phyloP scores from a whole-genome alignment of 2,113 vertebrate species.

The Notothenia coriiceps region DNA sequence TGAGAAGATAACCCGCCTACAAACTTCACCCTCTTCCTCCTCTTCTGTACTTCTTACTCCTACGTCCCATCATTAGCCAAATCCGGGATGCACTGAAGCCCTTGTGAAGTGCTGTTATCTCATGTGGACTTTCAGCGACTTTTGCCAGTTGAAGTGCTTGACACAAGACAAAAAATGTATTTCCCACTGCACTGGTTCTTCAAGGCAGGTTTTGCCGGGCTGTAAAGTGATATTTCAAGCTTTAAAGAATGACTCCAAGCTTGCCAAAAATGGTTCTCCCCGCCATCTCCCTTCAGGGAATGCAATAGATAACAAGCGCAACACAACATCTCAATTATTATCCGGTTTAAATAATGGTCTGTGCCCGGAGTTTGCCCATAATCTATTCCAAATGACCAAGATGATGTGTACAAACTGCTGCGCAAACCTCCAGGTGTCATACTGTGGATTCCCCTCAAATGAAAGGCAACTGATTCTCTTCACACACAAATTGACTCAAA shows the following conservation, averaged over 20 bases:
- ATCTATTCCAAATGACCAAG: conserved; percentile 55
- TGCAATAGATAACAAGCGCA: conserved; percentile 51
- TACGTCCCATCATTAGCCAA: conserved; percentile 32
- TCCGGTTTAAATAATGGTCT: conserved; percentile 54
- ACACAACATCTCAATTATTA: conserved; percentile 65
- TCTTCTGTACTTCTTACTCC: conserved; percentile 17
- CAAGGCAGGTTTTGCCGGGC: neutral
- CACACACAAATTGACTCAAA: conserved; percentile 22
- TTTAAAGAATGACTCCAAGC: conserved; percentile 24
- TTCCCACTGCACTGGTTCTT: conserved; percentile 12
- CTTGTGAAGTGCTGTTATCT: conserved; percentile 16
- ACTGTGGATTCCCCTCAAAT: conserved; percentile 39
- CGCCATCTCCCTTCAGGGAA: conserved; percentile 37
- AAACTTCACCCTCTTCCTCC: neutral
- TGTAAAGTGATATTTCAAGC: conserved; percentile 27
- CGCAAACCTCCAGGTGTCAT: conserved; percentile 24
- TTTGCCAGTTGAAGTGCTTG: conserved; percentile 24
- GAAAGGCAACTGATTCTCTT: conserved; percentile 25
- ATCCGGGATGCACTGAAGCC: conserved; percentile 28
- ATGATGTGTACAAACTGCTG: conserved; percentile 54
- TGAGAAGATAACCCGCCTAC: conserved; percentile 34
- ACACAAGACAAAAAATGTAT: neutral
- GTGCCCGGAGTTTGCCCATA: conserved; percentile 40
- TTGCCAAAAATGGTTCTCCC: conserved; percentile 52
- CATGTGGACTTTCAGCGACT: conserved; percentile 45